Conservation (phyloP, 1,140 invertebrate species). For the Trichonephila clavata region DNA sequence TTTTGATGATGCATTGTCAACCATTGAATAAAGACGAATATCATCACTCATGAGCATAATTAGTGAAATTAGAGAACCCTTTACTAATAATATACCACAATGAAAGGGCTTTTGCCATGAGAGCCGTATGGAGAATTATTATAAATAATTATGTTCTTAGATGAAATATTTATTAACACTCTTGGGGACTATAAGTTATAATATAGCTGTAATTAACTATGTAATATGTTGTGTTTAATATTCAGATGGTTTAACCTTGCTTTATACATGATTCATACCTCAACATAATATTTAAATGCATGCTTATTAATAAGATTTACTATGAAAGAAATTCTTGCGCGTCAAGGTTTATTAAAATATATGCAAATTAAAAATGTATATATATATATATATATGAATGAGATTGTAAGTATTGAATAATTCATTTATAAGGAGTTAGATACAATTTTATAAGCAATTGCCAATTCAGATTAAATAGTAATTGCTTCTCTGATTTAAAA, state of each 20-base stretch:
- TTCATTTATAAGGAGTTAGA: too few species aligned
- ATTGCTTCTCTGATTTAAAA: too few species aligned
- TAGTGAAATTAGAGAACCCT: not conserved
- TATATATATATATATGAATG: too few species aligned
- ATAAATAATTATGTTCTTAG: constrained; percentile 13
- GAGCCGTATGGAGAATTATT: not conserved
- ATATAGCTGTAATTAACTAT: not conserved
- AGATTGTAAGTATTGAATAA: too few species aligned
- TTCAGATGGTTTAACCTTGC: not conserved
- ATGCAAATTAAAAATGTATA: too few species aligned
- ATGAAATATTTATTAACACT: constrained; percentile 20
- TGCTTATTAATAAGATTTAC: too few species aligned
- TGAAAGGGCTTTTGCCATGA: not conserved
- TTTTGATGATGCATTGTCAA: not conserved
- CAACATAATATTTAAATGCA: too few species aligned
- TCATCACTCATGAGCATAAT: not conserved
- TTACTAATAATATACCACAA: constrained; percentile 12
- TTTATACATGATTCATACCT: not conserved
- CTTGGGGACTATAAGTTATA: not conserved
- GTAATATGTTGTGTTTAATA: not conserved
- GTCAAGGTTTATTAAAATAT: too few species aligned
- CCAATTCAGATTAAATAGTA: too few species aligned
- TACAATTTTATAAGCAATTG: too few species aligned
- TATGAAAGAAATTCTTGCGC: too few species aligned
- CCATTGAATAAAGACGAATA: not conserved